Percentiles rank a stretch among this genome's conserved stretches.
phyloP scores from a whole-genome alignment of 2,797 vertebrate species.

The Ambastaia sidthimunki region DNA sequence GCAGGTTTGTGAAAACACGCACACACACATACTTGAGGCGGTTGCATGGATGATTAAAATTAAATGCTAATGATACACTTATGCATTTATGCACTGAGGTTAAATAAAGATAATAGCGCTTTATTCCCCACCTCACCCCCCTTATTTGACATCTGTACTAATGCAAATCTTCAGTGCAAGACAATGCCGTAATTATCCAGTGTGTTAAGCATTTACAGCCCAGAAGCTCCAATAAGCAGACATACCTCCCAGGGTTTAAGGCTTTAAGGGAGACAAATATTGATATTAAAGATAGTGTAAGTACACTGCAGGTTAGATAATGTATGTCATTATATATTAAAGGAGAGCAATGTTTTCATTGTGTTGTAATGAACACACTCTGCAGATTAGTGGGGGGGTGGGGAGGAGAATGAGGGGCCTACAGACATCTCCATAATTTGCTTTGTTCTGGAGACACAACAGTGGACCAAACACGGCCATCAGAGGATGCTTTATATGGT shows the following conservation, averaged over 20 bases:
- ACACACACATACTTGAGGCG: slow-evolving; percentile 53
- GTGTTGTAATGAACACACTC: slow-evolving; percentile 21
- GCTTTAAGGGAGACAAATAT: slow-evolving; percentile 47
- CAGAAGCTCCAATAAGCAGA: slow-evolving; percentile 53
- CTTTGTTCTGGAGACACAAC: slow-evolving; percentile 40
- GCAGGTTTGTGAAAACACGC: slow-evolving; percentile 59
- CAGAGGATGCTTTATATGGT: slow-evolving; percentile 26
- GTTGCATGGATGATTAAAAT: slow-evolving; percentile 75
- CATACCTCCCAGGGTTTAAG: slow-evolving; percentile 45
- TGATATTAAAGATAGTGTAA: slow-evolving; percentile 43
- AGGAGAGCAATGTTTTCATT: slow-evolving; percentile 21
- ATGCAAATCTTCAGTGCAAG: slow-evolving; percentile 73
- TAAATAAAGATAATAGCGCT: slow-evolving; percentile 76
- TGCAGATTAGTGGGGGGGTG: slow-evolving; percentile 59
- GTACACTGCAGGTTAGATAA: slow-evolving; percentile 42
- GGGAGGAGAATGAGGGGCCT: slow-evolving; percentile 28
- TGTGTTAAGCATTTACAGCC: slow-evolving; percentile 59
- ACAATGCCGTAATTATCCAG: slow-evolving; percentile 72
- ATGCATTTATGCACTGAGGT: slow-evolving; percentile 69
- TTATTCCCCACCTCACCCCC: slow-evolving; percentile 55
- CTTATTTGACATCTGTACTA: slow-evolving; percentile 72
- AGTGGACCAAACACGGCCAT: slow-evolving; percentile 39
- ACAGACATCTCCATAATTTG: slow-evolving; percentile 34
- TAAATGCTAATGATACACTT: slow-evolving; percentile 75
- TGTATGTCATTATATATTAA: slow-evolving; percentile 48